These are phyloP conservation scores for Molossus molossus DNA, from an alignment of 2,797 vertebrate species.

Conservation along the genomic window DNA sequence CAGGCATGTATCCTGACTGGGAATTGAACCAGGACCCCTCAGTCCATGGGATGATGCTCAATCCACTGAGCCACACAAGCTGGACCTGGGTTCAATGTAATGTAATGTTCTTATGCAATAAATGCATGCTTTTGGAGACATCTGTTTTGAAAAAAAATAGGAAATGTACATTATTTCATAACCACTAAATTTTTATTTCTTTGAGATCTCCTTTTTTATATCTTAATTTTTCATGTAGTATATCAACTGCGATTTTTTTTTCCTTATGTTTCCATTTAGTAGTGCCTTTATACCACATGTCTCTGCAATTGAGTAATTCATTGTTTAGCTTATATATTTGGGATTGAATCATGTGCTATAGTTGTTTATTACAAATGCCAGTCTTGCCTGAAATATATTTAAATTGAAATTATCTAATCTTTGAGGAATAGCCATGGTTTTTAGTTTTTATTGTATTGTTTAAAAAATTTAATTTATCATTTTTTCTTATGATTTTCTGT, in stretches of 20 bases:
- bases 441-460: not conserved
- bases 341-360: not conserved
- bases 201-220: not conserved
- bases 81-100: not conserved
- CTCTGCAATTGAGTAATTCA: not conserved
- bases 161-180: not conserved
- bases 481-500: not conserved
- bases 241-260: not conserved
- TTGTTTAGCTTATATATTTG: not conserved
- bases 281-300: not conserved
- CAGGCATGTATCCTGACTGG: too few species aligned
- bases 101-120: not conserved
- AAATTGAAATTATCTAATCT: not conserved
- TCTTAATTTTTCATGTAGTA: not conserved
- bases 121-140: not conserved
- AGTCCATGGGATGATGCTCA: too few species aligned
- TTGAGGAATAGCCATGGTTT: not conserved
- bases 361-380: not conserved
- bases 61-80: too few species aligned
- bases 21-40: too few species aligned
- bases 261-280: not conserved
- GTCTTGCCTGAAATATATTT: slow-evolving; percentile 44
- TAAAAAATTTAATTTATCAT: slow-evolving; percentile 15
- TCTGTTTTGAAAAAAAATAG: not conserved
- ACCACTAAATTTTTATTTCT: not conserved